Conservation (phyloP, 2,888 invertebrate species). For the Marasmarcha lunaedactyla region DNA sequence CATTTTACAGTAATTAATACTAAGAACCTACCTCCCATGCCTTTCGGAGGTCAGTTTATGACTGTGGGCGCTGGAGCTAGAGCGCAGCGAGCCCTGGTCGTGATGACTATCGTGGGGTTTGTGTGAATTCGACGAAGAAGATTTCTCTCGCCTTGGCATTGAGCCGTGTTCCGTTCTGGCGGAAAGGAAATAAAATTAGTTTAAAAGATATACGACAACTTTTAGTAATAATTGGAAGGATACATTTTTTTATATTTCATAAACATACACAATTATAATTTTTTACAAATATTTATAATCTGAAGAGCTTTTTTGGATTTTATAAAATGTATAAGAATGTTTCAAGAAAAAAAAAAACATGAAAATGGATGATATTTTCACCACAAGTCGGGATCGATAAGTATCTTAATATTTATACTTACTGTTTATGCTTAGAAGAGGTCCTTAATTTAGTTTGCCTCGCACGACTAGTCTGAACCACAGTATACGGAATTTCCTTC, state of each 20-base stretch:
- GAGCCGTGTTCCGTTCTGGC: conserved; percentile 52
- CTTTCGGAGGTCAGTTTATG: conserved; percentile 66
- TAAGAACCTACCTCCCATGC: conserved; percentile 41
- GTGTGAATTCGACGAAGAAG: conserved; percentile 40
- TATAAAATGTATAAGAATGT: no score
- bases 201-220: no score
- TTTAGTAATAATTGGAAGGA: no score
- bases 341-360: no score
- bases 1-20: conserved; percentile 8
- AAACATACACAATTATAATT: no score
- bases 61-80: conserved; percentile 69
- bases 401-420: no score
- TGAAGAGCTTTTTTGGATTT: no score
- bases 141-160: conserved; percentile 52
- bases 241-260: no score
- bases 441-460: conserved; percentile 70
- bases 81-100: conserved; percentile 70
- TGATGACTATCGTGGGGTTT: conserved; percentile 45
- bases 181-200: conserved; percentile 4
- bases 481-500: conserved; percentile 89
- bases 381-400: no score
- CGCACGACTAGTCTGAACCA: conserved; percentile 80
- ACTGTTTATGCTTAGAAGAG: conserved; percentile 56
- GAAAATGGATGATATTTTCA: no score
- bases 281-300: no score